phyloP scores from a whole-genome alignment of 1,140 invertebrate species.

The Scaptomyza graminum region DNA sequence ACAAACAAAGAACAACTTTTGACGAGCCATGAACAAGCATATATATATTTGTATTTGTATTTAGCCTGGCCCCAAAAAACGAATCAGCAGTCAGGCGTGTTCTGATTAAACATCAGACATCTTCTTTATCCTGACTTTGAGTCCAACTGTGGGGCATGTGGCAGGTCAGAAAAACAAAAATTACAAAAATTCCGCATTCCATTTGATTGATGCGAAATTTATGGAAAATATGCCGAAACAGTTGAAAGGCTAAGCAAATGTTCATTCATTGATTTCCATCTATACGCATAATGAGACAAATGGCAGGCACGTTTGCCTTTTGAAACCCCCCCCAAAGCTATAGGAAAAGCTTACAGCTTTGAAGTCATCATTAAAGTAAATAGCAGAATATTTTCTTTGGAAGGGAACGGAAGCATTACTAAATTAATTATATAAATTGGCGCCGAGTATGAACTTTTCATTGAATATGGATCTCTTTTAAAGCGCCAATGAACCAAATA shows the following conservation, averaged over 20 bases:
- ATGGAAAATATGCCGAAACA: conserved; percentile 19
- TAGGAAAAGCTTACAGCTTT: background rate
- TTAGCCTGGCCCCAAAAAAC: conserved; percentile 11
- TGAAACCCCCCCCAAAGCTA: background rate
- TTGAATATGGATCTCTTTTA: too few species aligned
- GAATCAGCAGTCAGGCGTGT: conserved; percentile 27
- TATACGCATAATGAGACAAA: conserved; percentile 8
- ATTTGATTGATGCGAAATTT: conserved; percentile 36
- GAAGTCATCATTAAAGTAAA: background rate
- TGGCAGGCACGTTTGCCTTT: background rate
- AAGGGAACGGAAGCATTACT: too few species aligned
- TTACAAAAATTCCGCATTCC: background rate
- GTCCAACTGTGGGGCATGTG: background rate
- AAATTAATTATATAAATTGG: too few species aligned
- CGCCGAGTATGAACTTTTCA: too few species aligned
- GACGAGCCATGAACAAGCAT: conserved; percentile 33
- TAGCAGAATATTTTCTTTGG: too few species aligned
- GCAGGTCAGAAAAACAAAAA: background rate
- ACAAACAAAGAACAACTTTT: conserved; percentile 37
- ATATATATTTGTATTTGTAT: conserved; percentile 1
- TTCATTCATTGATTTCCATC: conserved; percentile 21
- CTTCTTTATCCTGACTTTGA: background rate
- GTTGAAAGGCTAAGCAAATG: conserved; percentile 26
- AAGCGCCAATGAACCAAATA: too few species aligned
- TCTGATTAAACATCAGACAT: conserved; percentile 17